phyloP scores from a whole-genome alignment of 1,140 invertebrate species.

The Micrasema minimum region DNA sequence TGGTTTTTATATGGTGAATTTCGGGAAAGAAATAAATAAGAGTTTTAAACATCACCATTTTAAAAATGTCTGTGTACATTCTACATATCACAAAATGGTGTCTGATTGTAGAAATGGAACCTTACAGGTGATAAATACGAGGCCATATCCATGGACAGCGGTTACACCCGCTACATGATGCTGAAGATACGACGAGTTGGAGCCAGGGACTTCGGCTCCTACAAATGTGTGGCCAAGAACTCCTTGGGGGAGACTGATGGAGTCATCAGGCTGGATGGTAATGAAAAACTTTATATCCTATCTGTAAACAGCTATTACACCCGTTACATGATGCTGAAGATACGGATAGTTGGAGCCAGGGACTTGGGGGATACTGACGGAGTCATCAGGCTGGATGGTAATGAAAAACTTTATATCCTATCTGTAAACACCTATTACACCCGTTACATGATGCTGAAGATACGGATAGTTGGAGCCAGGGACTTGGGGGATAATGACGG shows the following conservation, averaged over 20 bases:
- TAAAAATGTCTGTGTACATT: too few species aligned
- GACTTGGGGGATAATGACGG: conserved; percentile 71
- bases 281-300: conserved; percentile 46
- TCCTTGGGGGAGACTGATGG: conserved; percentile 69
- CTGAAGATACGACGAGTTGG: conserved; percentile 67
- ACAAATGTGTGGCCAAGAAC: conserved; percentile 72
- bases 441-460: conserved; percentile 69
- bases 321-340: conserved; percentile 69
- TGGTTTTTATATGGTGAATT: too few species aligned
- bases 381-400: conserved; percentile 69
- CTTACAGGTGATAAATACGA: conserved; percentile 70
- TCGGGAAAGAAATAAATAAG: too few species aligned
- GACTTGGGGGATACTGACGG: conserved; percentile 71
- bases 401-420: conserved; percentile 46
- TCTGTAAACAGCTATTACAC: conserved; percentile 68
- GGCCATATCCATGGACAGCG: conserved; percentile 66
- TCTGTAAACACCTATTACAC: conserved; percentile 68
- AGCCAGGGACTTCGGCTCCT: conserved; percentile 69
- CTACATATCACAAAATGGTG: conserved; percentile 8
- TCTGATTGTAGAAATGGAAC: conserved; percentile 64
- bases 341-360: conserved; percentile 66
- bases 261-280: conserved; percentile 69
- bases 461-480: conserved; percentile 66
- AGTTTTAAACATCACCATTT: too few species aligned
- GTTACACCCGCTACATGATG: conserved; percentile 70